These are phyloP conservation scores for Yponomeuta evonymella DNA, from an alignment of 2,888 invertebrate species.

Conservation along the genomic window DNA sequence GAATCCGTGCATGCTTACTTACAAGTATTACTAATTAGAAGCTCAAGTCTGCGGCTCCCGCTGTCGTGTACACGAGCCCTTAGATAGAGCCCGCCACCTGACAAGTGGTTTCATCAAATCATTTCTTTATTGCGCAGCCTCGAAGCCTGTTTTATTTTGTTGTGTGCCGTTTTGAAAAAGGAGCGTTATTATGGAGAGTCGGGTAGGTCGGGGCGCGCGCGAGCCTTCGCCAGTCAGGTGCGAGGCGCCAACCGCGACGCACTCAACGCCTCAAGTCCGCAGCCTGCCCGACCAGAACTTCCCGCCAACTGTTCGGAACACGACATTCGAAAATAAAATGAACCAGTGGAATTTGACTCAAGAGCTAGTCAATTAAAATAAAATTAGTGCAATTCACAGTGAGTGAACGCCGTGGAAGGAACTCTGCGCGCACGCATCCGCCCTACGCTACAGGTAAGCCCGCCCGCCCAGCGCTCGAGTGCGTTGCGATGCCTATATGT, in stretches of 20 bases:
- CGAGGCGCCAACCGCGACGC: constrained; percentile 64
- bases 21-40: background rate
- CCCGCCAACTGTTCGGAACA: constrained; percentile 7
- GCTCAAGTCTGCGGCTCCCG: background rate
- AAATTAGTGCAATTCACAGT: constrained; percentile 5
- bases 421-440: constrained; percentile 2
- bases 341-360: background rate
- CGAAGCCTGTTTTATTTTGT: constrained; percentile 63
- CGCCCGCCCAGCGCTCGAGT: background rate
- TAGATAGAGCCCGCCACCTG: constrained; percentile 58
- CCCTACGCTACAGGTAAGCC: background rate
- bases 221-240: constrained; percentile 66
- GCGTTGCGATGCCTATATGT: background rate
- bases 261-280: constrained; percentile 37
- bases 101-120: constrained; percentile 73
- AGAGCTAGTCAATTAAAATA: background rate
- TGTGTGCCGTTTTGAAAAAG: constrained; percentile 55
- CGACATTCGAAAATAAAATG: background rate
- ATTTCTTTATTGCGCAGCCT: constrained; percentile 71
- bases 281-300: constrained; percentile 37
- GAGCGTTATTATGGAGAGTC: constrained; percentile 62
- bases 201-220: constrained; percentile 73
- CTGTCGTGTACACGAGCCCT: background rate
- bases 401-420: background rate
- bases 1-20: background rate